These are phyloP conservation scores for Sebastolobus alascanus DNA, from an alignment of 2,797 vertebrate genomes.

Conservation along the genomic window DNA sequence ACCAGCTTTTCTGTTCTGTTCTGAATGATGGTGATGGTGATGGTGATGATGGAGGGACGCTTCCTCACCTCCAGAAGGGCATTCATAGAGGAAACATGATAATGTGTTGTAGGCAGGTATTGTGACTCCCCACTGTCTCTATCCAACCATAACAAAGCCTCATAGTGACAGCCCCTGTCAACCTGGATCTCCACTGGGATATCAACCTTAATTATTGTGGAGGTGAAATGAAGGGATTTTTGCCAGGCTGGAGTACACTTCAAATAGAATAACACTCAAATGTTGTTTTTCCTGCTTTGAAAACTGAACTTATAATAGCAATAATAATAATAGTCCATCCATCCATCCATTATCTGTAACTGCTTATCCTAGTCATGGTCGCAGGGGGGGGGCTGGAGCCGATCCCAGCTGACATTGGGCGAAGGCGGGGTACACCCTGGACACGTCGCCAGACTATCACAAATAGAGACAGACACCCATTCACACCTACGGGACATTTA, in stretches of 20 bases:
- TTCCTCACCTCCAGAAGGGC: neutral
- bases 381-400: too few species aligned
- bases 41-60: conserved; percentile 5
- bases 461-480: too few species aligned
- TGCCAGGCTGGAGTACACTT: neutral
- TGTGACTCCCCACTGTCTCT: conserved; percentile 1
- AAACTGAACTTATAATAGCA: too few species aligned
- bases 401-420: too few species aligned
- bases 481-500: too few species aligned
- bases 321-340: too few species aligned
- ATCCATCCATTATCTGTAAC: too few species aligned
- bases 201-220: conserved; percentile 6
- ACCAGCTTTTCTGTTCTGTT: neutral
- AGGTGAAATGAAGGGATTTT: conserved; percentile 16
- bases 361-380: too few species aligned
- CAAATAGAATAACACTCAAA: neutral
- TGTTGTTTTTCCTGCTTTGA: too few species aligned
- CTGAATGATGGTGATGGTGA: neutral
- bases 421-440: too few species aligned
- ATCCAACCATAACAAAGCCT: conserved; percentile 39
- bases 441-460: too few species aligned
- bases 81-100: neutral
- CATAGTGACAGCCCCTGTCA: conserved; percentile 29
- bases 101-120: neutral
- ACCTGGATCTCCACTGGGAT: conserved; percentile 30